phyloP scores from a whole-genome alignment of 2,888 invertebrate species.

The Agrotis puta region DNA sequence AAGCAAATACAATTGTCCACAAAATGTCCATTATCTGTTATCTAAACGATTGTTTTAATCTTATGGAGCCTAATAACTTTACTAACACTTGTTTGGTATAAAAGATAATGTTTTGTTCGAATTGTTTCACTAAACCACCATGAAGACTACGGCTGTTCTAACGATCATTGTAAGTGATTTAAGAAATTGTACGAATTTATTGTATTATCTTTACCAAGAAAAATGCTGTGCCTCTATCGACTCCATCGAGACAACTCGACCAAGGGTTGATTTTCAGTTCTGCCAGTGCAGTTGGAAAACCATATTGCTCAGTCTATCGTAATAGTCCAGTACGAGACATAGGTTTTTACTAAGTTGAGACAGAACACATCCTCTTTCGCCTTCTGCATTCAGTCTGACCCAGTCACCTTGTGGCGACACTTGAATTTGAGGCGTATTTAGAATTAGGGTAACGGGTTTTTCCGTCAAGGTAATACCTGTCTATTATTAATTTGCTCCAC shows the following conservation, averaged over 20 bases:
- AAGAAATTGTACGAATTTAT: no score
- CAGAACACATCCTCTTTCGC: background rate
- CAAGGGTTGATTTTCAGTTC: no score
- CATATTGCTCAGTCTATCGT: no score
- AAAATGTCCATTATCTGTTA: constrained; percentile 16
- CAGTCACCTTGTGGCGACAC: background rate
- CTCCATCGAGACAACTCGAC: no score
- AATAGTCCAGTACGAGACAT: background rate
- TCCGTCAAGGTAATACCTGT: no score
- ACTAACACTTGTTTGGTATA: constrained; percentile 3
- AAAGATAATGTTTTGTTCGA: constrained; percentile 6
- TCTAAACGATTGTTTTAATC: constrained; percentile 37
- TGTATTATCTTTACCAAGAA: no score
- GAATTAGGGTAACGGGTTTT: no score
- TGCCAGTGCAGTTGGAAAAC: no score
- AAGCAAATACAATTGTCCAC: constrained; percentile 2
- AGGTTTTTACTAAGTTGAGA: background rate
- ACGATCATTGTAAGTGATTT: constrained; percentile 29
- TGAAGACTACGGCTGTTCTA: constrained; percentile 17
- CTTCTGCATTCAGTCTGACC: background rate
- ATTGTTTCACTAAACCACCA: constrained; percentile 11
- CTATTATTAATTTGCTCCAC: no score
- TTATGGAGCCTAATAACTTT: constrained; percentile 14
- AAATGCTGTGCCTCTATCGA: no score
- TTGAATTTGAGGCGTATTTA: no score